phyloP scores from a whole-genome alignment of 2,113 vertebrate species.

The Xenopus tropicalis region UCB_Xtro_10.0 CM004443.2:75698001-75698500 shows the following conservation, averaged over 20 bases:
- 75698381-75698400: too few species aligned
- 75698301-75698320: neutral
- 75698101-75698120: conserved; percentile 17
- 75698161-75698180: conserved; percentile 40
- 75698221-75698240: conserved; percentile 31
- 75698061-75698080: conserved; percentile 47
- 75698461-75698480: too few species aligned
- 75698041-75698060: conserved; percentile 46
- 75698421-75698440: too few species aligned
- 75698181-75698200: conserved; percentile 30
- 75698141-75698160: conserved; percentile 36
- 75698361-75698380: too few species aligned
- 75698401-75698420: too few species aligned
- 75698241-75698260: conserved; percentile 24
- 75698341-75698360: too few species aligned
- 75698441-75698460: too few species aligned
- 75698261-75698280: conserved; percentile 19
- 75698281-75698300: too few species aligned
- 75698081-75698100: conserved; percentile 45
- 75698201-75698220: conserved; percentile 34
- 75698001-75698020: conserved; percentile 46
- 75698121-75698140: conserved; percentile 42
- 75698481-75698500: too few species aligned
- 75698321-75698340: conserved; percentile 1
- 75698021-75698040: conserved; percentile 55